Conservation (phyloP, 2,797 vertebrate species). For the Sebastes ruberrimus region DNA sequence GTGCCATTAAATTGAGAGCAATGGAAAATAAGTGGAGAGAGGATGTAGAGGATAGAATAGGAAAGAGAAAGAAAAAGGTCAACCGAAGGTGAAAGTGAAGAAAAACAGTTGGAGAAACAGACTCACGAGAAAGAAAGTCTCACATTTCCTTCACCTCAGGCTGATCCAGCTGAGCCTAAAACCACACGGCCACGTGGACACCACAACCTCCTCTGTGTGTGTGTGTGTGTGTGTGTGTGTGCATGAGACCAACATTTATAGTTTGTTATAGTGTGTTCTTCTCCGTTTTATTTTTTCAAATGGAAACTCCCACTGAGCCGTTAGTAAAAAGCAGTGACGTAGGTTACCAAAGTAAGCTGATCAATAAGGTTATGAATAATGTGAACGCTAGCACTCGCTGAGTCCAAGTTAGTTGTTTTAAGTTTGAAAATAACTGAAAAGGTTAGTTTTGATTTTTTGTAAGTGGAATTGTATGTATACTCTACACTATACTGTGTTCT, state of each 20-base stretch:
- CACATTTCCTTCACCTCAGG: slow-evolving; percentile 33
- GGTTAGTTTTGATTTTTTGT: background rate
- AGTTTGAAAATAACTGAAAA: background rate
- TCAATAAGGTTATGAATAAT: background rate
- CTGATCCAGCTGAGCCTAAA: slow-evolving; percentile 46
- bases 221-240: background rate
- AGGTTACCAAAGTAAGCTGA: background rate
- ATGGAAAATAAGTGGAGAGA: background rate
- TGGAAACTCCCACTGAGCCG: too few species aligned
- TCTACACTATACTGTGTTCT: too few species aligned
- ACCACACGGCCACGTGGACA: slow-evolving; percentile 57
- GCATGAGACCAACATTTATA: slow-evolving; percentile 3
- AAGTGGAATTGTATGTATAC: too few species aligned
- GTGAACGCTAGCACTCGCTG: background rate
- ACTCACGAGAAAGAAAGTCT: background rate
- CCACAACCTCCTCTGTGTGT: background rate
- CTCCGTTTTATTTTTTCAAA: background rate
- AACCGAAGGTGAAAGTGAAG: background rate
- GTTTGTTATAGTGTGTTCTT: background rate
- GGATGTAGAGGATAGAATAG: background rate
- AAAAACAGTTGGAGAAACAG: background rate
- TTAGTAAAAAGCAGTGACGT: background rate
- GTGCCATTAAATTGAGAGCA: background rate
- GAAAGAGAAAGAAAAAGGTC: background rate
- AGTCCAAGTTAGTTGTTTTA: background rate